A percentile compares a stretch with the other conserved stretches of the same genome.
Evolutionary conservation across 2,888 invertebrate species (phyloP).

Genomic region (Shargacucullia verbasci): DNA sequence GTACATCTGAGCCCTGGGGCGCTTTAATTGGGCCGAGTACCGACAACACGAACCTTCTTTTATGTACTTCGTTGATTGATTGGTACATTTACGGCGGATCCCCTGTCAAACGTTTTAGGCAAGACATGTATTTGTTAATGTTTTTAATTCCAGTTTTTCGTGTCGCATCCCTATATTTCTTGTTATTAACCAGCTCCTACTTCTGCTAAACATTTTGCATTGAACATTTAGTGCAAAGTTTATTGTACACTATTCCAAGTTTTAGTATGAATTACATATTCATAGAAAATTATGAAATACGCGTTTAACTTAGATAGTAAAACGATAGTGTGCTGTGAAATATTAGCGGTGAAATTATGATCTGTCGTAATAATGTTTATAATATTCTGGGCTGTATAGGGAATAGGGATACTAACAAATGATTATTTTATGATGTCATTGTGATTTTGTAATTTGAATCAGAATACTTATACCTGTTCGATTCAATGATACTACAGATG

Average conservation of each 20-base stretch:
- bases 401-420: constrained; percentile 14
- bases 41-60: constrained; percentile 67
- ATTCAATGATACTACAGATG: neutral
- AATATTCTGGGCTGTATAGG: constrained; percentile 28
- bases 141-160: constrained; percentile 52
- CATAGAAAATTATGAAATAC: constrained; percentile 67
- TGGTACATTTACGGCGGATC: constrained; percentile 65
- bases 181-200: constrained; percentile 23
- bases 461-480: neutral
- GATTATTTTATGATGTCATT: constrained; percentile 23
- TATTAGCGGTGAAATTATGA: constrained; percentile 52
- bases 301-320: constrained; percentile 57
- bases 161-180: constrained; percentile 28
- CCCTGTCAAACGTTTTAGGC: constrained; percentile 55
- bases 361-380: constrained; percentile 30
- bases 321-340: constrained; percentile 58
- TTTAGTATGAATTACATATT: constrained; percentile 69
- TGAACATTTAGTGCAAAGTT: constrained; percentile 62
- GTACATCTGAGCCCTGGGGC: constrained; percentile 87
- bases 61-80: constrained; percentile 68
- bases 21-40: constrained; percentile 86
- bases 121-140: constrained; percentile 57
- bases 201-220: constrained; percentile 36
- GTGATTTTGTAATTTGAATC: constrained; percentile 16
- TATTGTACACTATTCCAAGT: constrained; percentile 60